Evolutionary conservation across 2,113 vertebrate genomes (phyloP), one percentile per base, ranked within the genome.

Genomic region (Tetrax tetrax): DNA sequence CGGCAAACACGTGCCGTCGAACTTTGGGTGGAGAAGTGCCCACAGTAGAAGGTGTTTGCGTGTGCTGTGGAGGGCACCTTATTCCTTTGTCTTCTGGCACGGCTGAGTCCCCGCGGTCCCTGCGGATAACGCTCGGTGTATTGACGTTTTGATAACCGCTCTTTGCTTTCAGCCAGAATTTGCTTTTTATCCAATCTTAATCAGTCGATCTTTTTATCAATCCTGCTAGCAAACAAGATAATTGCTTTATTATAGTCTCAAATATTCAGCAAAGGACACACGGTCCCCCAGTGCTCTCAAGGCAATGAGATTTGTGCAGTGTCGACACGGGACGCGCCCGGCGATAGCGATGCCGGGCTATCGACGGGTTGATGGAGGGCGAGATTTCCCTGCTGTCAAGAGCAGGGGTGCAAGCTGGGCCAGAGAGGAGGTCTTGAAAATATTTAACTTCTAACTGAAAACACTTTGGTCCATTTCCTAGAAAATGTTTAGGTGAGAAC

Each of bases 1-100:
- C 7, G 0, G 33, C 48, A 74, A 53, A 54, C 25, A 60, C 25
- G 28, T 0, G 19, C 68, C 33, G 60, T 12, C 50, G 16, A 13
- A 2, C 22, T 91, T 64, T 4, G 69, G 90, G 35, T 75, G 69
- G 24, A 29, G 48, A 84, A 74, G 51, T n/a, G 65, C 22, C 74
- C 3, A 9, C n/a, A 43, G 24, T 1, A 25, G 54, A 4, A 24
- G 0, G 19, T 12, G 50, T 65, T n/a, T 24, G 63, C 9, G 28
- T 12, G 48, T 11, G 77, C 93, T 91, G 88, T 54, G 93, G 93
- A 93, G 90, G 93, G 93, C 93, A 96, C 91, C 88, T 84, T 7
- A 21, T 6, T 47, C 45, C 93, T n/a, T 59, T 77, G 84, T n/a
- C 76, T 47, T 14, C 14, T 22, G 76, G 56, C 81, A 31, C 21